Percentiles rank a stretch among this genome's conserved stretches.
Evolutionary conservation across 1,140 invertebrate genomes (phyloP).

Genomic region (Teleopsis dalmanni): DNA sequence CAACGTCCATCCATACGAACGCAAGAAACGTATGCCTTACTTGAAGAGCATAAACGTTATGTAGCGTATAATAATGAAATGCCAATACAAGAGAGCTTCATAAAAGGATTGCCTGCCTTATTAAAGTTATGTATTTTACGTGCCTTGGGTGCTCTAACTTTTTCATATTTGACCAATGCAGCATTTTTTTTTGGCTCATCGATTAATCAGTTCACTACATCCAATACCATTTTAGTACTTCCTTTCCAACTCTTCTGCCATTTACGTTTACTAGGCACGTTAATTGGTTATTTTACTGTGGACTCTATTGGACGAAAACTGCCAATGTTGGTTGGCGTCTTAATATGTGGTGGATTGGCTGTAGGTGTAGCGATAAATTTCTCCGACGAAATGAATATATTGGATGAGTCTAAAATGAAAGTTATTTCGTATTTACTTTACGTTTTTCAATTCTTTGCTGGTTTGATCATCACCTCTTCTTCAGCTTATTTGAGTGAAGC

Average conservation of each 20-base stretch:
- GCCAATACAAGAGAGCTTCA: slow-evolving; percentile 9
- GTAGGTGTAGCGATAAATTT: slow-evolving; percentile 22
- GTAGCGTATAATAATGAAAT: slow-evolving; percentile 20
- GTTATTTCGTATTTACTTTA: slow-evolving; percentile 20
- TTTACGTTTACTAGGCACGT: slow-evolving; percentile 21
- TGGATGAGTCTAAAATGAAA: slow-evolving; percentile 13
- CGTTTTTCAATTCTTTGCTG: slow-evolving; percentile 24
- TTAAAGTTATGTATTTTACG: slow-evolving; percentile 22
- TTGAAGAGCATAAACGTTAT: slow-evolving; percentile 34
- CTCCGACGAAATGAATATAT: neutral
- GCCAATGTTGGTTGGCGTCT: slow-evolving; percentile 23
- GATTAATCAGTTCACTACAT: slow-evolving; percentile 17
- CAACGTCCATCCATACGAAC: slow-evolving; percentile 31
- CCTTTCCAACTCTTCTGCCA: slow-evolving; percentile 20
- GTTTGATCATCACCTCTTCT: slow-evolving; percentile 23
- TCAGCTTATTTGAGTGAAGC: slow-evolving; percentile 31
- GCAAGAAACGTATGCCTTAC: slow-evolving; percentile 25
- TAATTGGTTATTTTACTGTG: slow-evolving; percentile 21
- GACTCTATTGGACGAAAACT: slow-evolving; percentile 30
- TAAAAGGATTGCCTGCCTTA: slow-evolving; percentile 18
- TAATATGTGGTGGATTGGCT: slow-evolving; percentile 24
- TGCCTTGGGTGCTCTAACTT: slow-evolving; percentile 16
- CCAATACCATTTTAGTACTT: neutral
- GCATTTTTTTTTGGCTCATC: slow-evolving; percentile 18
- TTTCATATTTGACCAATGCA: slow-evolving; percentile 22